A percentile compares a stretch with the other conserved stretches of the same genome.
These are phyloP conservation scores for Leptodactylus fallax DNA, from an alignment of 2,797 vertebrate species.

Conservation along the genomic window DNA sequence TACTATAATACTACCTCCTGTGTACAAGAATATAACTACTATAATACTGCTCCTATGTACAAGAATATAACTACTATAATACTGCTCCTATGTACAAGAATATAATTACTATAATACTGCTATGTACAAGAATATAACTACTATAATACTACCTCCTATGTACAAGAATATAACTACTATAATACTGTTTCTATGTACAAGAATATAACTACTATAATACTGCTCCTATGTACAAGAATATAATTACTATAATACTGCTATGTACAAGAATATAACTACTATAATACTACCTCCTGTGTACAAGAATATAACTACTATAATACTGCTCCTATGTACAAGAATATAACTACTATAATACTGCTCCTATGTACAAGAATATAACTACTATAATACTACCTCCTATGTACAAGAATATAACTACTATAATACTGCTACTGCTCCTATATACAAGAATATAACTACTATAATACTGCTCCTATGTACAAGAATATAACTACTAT, in stretches of 20 bases:
- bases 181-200: background rate
- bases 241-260: constrained; percentile 4
- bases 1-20: background rate
- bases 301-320: constrained; percentile 26
- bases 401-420: constrained; percentile 7
- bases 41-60: constrained; percentile 3
- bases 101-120: constrained; percentile 2
- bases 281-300: constrained; percentile 1
- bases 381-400: background rate
- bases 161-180: constrained; percentile 6
- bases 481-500: constrained; percentile 5
- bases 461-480: constrained; percentile 1
- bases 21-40: constrained; percentile 7
- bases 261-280: constrained; percentile 7
- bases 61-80: constrained; percentile 26
- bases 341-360: constrained; percentile 7
- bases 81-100: constrained; percentile 9
- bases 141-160: background rate
- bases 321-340: constrained; percentile 10
- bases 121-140: background rate
- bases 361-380: background rate
- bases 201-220: constrained; percentile 3
- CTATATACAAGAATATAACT: background rate
- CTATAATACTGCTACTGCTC: background rate
- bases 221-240: constrained; percentile 1